These are phyloP conservation scores for Sitta carolinensis DNA, from an alignment of 2,797 vertebrate species.

Conservation along the genomic window DNA sequence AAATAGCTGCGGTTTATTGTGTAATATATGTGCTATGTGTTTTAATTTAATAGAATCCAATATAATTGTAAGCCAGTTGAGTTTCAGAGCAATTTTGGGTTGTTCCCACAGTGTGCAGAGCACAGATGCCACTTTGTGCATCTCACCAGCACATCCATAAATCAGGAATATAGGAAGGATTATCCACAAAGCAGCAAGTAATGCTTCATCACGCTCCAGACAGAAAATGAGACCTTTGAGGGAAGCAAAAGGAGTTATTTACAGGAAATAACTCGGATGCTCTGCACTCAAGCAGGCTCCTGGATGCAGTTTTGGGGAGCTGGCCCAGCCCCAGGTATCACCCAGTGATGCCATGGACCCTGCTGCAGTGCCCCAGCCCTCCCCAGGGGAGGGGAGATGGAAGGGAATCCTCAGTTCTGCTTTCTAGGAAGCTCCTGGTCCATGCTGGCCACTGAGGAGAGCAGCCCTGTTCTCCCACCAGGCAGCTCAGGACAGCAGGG, in stretches of 20 bases:
- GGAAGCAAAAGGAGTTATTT: background rate
- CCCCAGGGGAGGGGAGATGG: rapidly evolving
- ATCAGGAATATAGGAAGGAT: background rate
- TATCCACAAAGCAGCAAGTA: background rate
- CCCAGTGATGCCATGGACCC: rapidly evolving
- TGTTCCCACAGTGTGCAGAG: constrained; percentile 60
- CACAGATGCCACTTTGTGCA: constrained; percentile 50
- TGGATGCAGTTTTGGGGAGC: background rate
- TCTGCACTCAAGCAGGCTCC: background rate
- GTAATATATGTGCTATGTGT: constrained; percentile 89
- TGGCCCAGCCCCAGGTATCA: background rate
- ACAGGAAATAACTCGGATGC: background rate
- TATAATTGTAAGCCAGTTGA: constrained; percentile 83
- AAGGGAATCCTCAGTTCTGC: background rate
- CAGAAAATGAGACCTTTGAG: background rate
- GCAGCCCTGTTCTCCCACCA: rapidly evolving
- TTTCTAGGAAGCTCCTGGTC: background rate
- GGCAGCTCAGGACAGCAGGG: background rate
- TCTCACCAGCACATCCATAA: background rate
- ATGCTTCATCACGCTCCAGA: background rate
- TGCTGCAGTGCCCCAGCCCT: rapidly evolving
- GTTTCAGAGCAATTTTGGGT: constrained; percentile 74
- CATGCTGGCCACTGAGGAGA: rapidly evolving
- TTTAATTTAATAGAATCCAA: constrained; percentile 86
- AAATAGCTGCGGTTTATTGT: constrained; percentile 88